Evolutionary conservation across 2,113 vertebrate species (phyloP).

Genomic region (Halcyon senegalensis): DNA sequence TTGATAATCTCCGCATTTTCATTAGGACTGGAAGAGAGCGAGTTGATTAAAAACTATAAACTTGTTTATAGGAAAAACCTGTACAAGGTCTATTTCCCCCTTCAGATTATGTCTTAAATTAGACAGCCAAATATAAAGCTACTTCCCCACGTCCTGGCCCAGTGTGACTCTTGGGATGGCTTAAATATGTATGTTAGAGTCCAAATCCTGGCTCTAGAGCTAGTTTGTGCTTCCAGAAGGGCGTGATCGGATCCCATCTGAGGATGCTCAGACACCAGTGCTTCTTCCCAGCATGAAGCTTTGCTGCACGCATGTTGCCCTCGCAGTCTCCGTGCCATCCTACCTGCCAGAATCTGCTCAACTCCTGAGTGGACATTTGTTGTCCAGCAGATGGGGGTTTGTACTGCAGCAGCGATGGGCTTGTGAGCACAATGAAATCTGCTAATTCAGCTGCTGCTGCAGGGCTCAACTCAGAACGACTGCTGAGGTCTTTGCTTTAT

Average conservation of each 20-base stretch:
- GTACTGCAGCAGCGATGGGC: not conserved
- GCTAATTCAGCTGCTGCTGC: not conserved
- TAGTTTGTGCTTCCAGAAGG: not conserved
- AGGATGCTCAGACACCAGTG: not conserved
- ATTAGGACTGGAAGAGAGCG: not conserved
- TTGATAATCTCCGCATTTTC: not conserved
- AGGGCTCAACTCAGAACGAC: not conserved
- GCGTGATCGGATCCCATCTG: not conserved
- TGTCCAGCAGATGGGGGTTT: not conserved
- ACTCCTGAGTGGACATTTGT: not conserved
- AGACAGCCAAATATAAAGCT: not conserved
- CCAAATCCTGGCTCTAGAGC: not conserved
- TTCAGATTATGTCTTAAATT: not conserved
- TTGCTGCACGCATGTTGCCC: not conserved
- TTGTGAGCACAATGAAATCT: not conserved
- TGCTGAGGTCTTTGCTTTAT: not conserved
- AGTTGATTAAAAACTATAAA: not conserved
- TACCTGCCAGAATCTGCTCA: not conserved
- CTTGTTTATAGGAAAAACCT: not conserved
- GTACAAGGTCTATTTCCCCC: not conserved
- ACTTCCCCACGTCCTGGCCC: rapidly evolving
- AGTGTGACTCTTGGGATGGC: not conserved
- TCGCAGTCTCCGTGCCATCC: not conserved
- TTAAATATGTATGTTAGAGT: not conserved
- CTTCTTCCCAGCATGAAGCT: not conserved